Evolutionary conservation across 2,797 vertebrate species (phyloP).

Genomic region (Falco concolor): DNA sequence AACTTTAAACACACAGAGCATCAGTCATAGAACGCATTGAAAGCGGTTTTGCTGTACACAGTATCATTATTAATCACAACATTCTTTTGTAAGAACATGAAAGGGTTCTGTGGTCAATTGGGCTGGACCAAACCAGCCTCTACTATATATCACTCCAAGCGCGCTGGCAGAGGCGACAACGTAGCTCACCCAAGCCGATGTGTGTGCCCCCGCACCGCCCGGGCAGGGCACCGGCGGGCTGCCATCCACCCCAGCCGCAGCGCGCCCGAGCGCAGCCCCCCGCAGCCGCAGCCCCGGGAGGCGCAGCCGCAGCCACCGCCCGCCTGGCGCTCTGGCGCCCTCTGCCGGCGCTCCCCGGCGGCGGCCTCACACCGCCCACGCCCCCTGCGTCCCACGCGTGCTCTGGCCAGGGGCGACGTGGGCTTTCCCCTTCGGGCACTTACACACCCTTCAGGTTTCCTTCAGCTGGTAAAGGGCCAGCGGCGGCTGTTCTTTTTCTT

Average conservation of each 20-base stretch:
- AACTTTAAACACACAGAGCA: fast-evolving
- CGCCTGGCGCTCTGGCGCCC: background rate
- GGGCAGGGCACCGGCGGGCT: too few relatives aligned
- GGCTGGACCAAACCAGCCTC: background rate
- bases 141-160: fast-evolving
- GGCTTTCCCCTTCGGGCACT: too few relatives aligned
- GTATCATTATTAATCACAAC: fast-evolving
- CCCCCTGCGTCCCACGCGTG: background rate
- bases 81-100: fast-evolving
- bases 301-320: background rate
- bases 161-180: fast-evolving
- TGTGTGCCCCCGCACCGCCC: fast-evolving
- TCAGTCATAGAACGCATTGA: fast-evolving
- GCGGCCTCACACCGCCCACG: fast-evolving
- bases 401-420: fast-evolving
- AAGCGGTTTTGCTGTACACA: fast-evolving
- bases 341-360: background rate
- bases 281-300: too few relatives aligned
- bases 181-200: fast-evolving
- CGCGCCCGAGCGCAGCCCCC: too few relatives aligned
- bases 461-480: fast-evolving
- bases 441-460: fast-evolving
- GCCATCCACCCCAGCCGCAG: too few relatives aligned
- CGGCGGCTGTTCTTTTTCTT: fast-evolving
- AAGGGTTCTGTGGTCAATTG: fast-evolving